Evolutionary conservation across 53 echinoderm and acorn worm species (phyloP).

Genomic region (Luidia sarsii): DNA sequence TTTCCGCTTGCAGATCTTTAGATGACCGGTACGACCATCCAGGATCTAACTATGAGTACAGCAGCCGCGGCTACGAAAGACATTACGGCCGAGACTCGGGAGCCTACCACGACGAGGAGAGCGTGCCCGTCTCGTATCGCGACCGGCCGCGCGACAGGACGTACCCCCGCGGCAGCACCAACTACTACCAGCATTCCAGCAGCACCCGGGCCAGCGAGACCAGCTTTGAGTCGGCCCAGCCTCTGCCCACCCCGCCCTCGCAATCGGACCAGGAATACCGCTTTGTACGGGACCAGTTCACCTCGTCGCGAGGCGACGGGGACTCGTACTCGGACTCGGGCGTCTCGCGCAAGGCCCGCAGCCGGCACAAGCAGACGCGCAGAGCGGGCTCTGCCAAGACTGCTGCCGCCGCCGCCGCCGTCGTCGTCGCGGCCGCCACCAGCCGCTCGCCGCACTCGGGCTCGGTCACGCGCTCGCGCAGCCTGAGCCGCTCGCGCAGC

Average conservation of each 20-base stretch:
- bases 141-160: conserved; percentile 90
- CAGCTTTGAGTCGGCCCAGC: conserved; percentile 45
- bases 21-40: conserved; percentile 89
- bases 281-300: conserved; percentile 65
- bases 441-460: conserved; percentile 94
- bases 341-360: conserved; percentile 64
- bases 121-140: conserved; percentile 79
- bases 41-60: conserved; percentile 87
- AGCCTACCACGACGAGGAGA: conserved; percentile 86
- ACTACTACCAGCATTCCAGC: conserved; percentile 97
- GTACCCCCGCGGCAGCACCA: conserved; percentile 76
- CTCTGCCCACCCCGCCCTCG: conserved; percentile 29
- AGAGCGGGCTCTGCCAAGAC: conserved; percentile 82
- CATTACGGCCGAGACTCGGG: conserved; percentile 81
- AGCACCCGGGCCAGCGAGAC: conserved; percentile 54
- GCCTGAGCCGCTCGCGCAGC: conserved; percentile 87
- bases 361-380: conserved; percentile 62
- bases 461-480: conserved; percentile 76
- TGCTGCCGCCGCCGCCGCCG: conserved; percentile 80
- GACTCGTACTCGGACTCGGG: conserved; percentile 76
- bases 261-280: conserved; percentile 71
- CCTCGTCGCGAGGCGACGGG: conserved; percentile 59
- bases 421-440: conserved; percentile 77
- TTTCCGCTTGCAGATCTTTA: conserved; percentile 66
- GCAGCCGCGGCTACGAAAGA: conserved; percentile 83